Evolutionary conservation across 2,797 vertebrate species (phyloP).

Genomic region (Morus bassanus): DNA sequence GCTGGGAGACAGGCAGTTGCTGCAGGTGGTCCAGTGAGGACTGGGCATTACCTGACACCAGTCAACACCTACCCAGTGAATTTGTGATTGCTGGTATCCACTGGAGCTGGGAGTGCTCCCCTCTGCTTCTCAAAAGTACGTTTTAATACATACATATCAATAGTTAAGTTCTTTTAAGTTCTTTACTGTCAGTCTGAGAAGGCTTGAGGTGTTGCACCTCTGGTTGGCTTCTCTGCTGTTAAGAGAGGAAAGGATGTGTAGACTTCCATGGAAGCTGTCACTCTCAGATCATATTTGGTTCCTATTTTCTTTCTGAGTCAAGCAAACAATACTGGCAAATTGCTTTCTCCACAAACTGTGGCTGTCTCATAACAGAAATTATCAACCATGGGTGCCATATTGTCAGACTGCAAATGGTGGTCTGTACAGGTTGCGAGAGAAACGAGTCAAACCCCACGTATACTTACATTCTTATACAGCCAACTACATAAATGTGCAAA

Average conservation of each 20-base stretch:
- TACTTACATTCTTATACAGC: background rate
- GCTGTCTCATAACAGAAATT: background rate
- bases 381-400: background rate
- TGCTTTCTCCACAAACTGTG: background rate
- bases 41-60: background rate
- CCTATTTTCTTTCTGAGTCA: background rate
- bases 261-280: background rate
- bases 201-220: background rate
- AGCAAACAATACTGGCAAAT: background rate
- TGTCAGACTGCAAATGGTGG: background rate
- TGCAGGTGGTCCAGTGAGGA: background rate
- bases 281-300: background rate
- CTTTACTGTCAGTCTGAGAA: background rate
- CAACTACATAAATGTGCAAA: background rate
- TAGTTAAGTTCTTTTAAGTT: background rate
- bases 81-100: background rate
- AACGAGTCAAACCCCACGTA: background rate
- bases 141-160: background rate
- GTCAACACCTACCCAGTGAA: background rate
- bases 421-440: background rate
- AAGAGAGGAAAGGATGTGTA: background rate
- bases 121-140: background rate
- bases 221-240: background rate
- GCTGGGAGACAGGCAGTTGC: background rate
- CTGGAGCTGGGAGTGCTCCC: accelerated